Percentiles rank a stretch among this genome's conserved stretches.
Evolutionary conservation across 2,113 vertebrate species (phyloP).

Genomic region (Xenus cinereus): DNA sequence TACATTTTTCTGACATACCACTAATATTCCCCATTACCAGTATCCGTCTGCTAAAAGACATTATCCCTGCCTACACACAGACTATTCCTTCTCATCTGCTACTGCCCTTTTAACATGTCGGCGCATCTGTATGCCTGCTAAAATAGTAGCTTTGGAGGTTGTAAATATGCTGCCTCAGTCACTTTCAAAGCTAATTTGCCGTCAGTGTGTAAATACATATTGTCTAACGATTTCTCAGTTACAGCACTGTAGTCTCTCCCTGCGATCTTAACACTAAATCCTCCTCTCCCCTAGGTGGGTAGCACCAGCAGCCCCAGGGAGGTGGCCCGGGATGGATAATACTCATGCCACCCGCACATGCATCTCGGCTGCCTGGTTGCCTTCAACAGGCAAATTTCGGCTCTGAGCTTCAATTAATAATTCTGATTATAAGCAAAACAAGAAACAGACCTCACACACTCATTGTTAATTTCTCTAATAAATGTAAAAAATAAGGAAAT

Average conservation of each 20-base stretch:
- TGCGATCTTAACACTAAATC: neutral
- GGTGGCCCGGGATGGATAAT: neutral
- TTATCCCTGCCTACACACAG: neutral
- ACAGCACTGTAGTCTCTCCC: neutral
- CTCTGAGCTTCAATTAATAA: neutral
- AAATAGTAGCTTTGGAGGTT: neutral
- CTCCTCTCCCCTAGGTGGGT: neutral
- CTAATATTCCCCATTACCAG: neutral
- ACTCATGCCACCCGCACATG: accelerated
- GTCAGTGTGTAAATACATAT: neutral
- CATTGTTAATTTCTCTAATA: neutral
- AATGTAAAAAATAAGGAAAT: neutral
- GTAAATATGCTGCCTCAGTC: neutral
- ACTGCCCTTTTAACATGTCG: neutral
- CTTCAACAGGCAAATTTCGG: neutral
- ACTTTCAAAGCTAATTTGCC: neutral
- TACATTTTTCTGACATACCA: neutral
- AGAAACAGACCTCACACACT: neutral
- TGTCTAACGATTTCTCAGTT: neutral
- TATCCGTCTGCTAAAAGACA: neutral
- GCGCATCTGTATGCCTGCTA: neutral
- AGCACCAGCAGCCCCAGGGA: neutral
- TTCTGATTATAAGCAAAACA: neutral
- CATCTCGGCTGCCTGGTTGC: neutral
- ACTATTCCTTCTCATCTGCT: neutral